These are phyloP conservation scores for Hippocampus mohnikei DNA, from an alignment of 2,113 vertebrate genomes.

Conservation along the genomic window DNA sequence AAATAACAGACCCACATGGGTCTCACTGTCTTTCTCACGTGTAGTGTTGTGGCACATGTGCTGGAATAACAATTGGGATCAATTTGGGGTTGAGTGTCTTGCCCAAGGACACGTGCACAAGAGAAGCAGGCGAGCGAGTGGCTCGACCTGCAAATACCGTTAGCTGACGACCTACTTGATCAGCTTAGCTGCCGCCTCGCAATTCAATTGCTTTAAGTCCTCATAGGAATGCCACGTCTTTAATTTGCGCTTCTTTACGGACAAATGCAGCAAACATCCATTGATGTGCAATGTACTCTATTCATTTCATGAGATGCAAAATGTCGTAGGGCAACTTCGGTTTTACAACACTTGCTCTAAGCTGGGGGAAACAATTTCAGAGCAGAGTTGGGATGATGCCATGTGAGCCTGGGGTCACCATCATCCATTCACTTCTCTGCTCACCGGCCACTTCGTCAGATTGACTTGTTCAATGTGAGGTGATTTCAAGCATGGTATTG, in stretches of 20 bases:
- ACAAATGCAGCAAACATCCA: background rate
- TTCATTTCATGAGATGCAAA: background rate
- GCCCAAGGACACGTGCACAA: background rate
- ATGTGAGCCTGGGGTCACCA: no score
- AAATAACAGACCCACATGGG: background rate
- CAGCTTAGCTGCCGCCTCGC: background rate
- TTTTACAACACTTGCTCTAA: background rate
- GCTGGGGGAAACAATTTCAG: no score
- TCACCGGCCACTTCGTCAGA: background rate
- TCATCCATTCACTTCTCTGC: no score
- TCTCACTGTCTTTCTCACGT: background rate
- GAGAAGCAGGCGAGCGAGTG: background rate
- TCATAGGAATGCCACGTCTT: background rate
- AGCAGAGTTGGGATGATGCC: no score
- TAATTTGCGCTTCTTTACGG: background rate
- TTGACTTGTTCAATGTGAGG: background rate
- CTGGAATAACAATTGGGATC: background rate
- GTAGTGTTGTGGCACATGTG: background rate
- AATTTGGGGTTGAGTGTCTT: background rate
- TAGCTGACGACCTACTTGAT: background rate
- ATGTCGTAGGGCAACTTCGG: background rate
- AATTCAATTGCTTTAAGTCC: background rate
- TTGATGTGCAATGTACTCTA: background rate
- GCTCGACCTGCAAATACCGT: conserved; percentile 5
- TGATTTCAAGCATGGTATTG: background rate